Evolutionary conservation across 2,888 invertebrate species (phyloP).

Genomic region (Erebia ligea): DNA sequence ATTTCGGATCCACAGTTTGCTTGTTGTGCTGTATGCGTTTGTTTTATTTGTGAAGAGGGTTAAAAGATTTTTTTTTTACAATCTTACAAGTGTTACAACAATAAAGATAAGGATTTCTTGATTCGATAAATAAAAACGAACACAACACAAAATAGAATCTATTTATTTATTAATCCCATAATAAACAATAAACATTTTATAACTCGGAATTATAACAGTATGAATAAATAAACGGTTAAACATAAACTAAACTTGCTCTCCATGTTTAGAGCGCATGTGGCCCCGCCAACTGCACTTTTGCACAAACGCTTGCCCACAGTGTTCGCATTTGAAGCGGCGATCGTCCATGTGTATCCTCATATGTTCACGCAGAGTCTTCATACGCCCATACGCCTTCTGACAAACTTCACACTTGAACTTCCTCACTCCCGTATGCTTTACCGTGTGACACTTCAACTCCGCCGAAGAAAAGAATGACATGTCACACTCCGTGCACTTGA

Average conservation of each 20-base stretch:
- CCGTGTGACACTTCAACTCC: constrained; percentile 60
- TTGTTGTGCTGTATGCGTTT: neutral
- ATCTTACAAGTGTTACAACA: too few species aligned
- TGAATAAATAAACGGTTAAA: neutral
- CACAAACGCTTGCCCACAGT: constrained; percentile 49
- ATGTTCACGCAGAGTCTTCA: constrained; percentile 51
- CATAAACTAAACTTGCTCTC: constrained; percentile 45
- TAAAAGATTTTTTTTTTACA: neutral
- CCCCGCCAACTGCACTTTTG: constrained; percentile 50
- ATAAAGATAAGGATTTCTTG: too few species aligned
- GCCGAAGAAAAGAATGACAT: constrained; percentile 59
- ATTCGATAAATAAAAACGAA: neutral
- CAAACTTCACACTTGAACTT: constrained; percentile 64
- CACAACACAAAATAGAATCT: constrained; percentile 9
- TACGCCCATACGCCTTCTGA: constrained; percentile 54
- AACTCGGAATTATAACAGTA: neutral
- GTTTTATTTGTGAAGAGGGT: neutral
- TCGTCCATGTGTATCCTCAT: constrained; percentile 53
- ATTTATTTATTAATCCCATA: constrained; percentile 18
- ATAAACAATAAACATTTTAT: constrained; percentile 15
- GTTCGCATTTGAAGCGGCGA: constrained; percentile 47
- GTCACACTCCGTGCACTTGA: constrained; percentile 48
- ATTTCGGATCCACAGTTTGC: constrained; percentile 22
- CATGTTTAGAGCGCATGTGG: constrained; percentile 55
- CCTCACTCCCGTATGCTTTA: constrained; percentile 60